Evolutionary conservation across 2,113 vertebrate species (phyloP), one percentile per base, ranked within the genome.

Genomic region (Zonotrichia leucophrys): DNA sequence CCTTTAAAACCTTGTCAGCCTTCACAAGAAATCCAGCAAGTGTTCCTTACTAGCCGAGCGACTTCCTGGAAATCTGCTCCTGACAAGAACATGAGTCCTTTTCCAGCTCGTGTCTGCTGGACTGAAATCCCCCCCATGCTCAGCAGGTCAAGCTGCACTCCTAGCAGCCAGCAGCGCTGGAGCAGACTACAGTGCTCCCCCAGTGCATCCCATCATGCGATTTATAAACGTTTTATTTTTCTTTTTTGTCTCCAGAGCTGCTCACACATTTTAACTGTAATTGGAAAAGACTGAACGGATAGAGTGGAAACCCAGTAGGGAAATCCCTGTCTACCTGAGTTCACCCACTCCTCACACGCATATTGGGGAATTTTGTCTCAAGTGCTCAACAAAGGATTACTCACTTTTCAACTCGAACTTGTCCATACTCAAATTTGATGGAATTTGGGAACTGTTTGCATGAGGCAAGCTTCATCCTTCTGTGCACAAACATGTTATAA

Each of bases 211-310:
- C 28, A 37, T 24, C 33, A 20, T 1, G 0, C 16, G 2, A 37
- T 58, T 62, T 75, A 49, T 12, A 79, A n/a, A 3, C 1, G 3
- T 3, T 37, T 16, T 24, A 1, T n/a, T n/a, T 31, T 2, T 37
- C 13, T 31, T 2, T 25, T 21, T 28, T 3, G 25, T 25, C 49
- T 25, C 49, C 49, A 50, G 12, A 73, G 15, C 9, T 59, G 6
- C 19, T 67, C 37, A 30, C 3, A 15, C 5, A 31, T 12, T 39
- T 73, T 62, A 64, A 60, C 31, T 25, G 21, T 3, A 15, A 14
- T 10, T 63, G 13, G 59, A 49, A 86, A 62, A 64, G 19, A 58
- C 14, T 19, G 62, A 83, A 44, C 9, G 6, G 15, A 20, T 15
- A 44, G 16, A 62, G n/a, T 33, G 20, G 6, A 42, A 66, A 21